Conservation (phyloP, 2,888 invertebrate genomes). For the Oligia fasciuncula region DNA sequence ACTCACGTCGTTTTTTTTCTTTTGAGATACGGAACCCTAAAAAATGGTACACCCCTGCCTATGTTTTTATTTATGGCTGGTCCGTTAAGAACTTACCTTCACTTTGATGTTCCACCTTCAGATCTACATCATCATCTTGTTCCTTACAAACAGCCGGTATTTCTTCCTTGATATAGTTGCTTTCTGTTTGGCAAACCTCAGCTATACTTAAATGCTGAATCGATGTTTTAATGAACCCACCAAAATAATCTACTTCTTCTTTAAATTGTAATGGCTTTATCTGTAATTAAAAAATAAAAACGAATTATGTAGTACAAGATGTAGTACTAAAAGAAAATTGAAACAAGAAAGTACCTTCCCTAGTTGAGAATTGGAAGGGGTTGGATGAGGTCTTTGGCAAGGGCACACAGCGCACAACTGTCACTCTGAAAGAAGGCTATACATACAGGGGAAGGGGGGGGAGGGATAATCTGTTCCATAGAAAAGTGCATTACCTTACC, state of each 20-base stretch:
- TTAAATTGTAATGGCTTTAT: constrained; percentile 17
- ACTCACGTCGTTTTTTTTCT: too few species aligned
- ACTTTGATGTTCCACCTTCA: constrained; percentile 18
- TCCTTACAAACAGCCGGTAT: background rate
- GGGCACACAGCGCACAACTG: too few species aligned
- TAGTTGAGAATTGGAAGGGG: too few species aligned
- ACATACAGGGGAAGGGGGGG: too few species aligned
- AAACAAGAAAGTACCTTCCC: too few species aligned
- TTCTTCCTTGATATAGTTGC: constrained; percentile 26
- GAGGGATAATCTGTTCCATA: too few species aligned
- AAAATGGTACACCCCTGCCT: too few species aligned
- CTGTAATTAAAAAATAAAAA: constrained; percentile 15
- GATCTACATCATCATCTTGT: background rate
- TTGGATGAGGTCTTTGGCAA: too few species aligned
- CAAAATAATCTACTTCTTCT: background rate
- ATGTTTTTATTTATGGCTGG: background rate
- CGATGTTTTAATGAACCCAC: constrained; percentile 27
- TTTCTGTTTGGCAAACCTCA: background rate
- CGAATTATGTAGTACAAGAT: background rate
- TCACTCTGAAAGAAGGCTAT: too few species aligned
- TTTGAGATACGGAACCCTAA: too few species aligned
- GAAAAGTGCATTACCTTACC: too few species aligned
- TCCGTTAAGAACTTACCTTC: constrained; percentile 20
- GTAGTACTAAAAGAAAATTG: background rate
- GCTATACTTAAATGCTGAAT: constrained; percentile 43